phyloP scores from a whole-genome alignment of 2,888 invertebrate genomes.

The Tinea pellionella region DNA sequence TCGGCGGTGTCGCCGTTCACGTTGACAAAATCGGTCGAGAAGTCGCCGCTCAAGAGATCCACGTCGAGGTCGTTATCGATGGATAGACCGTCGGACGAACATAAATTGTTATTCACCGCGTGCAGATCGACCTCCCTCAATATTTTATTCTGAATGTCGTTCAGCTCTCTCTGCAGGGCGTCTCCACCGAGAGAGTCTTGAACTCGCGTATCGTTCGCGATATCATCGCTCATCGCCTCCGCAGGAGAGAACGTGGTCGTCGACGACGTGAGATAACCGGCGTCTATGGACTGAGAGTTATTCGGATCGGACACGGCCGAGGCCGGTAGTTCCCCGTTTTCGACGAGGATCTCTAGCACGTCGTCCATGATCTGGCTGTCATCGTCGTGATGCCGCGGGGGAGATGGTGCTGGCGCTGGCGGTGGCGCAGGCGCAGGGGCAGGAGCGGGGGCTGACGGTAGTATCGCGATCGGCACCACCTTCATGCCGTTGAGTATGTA shows the following conservation, averaged over 20 bases:
- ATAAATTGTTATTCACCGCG: constrained; percentile 23
- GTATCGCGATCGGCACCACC: constrained; percentile 59
- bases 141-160: constrained; percentile 58
- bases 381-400: constrained; percentile 30
- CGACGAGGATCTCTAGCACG: constrained; percentile 92
- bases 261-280: constrained; percentile 15
- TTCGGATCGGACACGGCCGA: constrained; percentile 79
- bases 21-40: constrained; percentile 43
- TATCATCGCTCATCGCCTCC: constrained; percentile 10
- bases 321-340: constrained; percentile 91
- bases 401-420: constrained; percentile 36
- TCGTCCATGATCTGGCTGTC: constrained; percentile 88
- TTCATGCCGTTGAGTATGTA: constrained; percentile 74
- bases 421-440: constrained; percentile 48
- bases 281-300: constrained; percentile 27
- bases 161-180: constrained; percentile 50
- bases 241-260: constrained; percentile 35
- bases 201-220: constrained; percentile 23
- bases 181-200: constrained; percentile 50
- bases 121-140: constrained; percentile 51
- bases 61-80: constrained; percentile 41
- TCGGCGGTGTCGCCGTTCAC: constrained; percentile 40
- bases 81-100: constrained; percentile 19
- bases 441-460: constrained; percentile 56
- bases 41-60: constrained; percentile 38